Conservation (phyloP, 2,113 vertebrate genomes). For the Rhea americana region DNA sequence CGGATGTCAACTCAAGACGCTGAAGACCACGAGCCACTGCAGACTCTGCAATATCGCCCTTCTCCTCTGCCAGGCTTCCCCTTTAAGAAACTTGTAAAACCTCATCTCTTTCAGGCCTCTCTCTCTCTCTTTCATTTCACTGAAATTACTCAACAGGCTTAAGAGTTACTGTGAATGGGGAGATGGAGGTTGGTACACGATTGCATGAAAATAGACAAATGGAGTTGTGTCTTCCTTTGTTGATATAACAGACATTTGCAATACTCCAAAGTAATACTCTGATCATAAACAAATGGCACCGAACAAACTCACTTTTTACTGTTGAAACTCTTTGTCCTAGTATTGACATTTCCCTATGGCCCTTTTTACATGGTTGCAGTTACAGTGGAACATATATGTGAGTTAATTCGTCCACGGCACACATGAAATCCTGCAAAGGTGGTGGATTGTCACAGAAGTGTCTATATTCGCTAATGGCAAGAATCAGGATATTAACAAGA, state of each 20-base stretch:
- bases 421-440: not conserved
- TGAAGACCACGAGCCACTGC: accelerated
- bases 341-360: not conserved
- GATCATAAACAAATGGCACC: not conserved
- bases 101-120: not conserved
- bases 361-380: not conserved
- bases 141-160: not conserved
- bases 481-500: not conserved
- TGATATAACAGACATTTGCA: not conserved
- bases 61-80: accelerated
- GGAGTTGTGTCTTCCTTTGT: not conserved
- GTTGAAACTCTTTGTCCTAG: not conserved
- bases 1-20: not conserved
- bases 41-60: not conserved
- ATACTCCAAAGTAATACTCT: not conserved
- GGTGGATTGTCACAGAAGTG: not conserved
- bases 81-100: not conserved
- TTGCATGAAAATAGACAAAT: not conserved
- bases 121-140: not conserved
- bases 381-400: not conserved
- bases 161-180: not conserved
- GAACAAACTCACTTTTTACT: not conserved
- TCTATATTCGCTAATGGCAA: not conserved
- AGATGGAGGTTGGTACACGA: not conserved
- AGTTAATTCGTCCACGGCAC: not conserved